Base-by-base conservation (phyloP, 2,113 vertebrate species). In the Zosterops lateralis region DNA sequence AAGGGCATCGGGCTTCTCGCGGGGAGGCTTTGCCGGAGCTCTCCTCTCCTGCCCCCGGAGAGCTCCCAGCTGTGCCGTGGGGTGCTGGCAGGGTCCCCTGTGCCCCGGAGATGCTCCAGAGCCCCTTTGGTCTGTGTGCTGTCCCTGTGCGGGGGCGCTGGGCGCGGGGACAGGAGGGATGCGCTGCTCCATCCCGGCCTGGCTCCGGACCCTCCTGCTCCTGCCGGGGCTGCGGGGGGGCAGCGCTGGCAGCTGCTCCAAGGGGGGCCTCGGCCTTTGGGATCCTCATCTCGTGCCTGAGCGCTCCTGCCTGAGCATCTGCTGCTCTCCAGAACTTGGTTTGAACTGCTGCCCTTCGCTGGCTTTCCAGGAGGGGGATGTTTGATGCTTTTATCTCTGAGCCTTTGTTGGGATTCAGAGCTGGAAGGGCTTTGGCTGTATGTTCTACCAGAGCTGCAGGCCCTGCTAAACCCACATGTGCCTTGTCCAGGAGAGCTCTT, bases 341-440 rank as follows among this genome's bases (percentile, higher is more conserved):
- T 96, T 96, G 95, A 96, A 91, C 91, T 95, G 95, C 92, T 97
- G 96, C 95, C 95, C 95, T 96, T 86, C 66, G 22, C 91, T 62
- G 45, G 79, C 95, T 95, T 96, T 96, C 91, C 93, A 94, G 94
- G 94, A 95, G 92, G 89, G 95, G 94, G 94, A 86, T 68, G 94
- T 93, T 94, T 80, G 94, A 85, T 95, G 94, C 91, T 97, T 94
- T 97, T 83, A 95, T 96, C 94, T 96, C 84, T 60, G 65, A 90
- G 94, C 68, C 94, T 96, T 95, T 95, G 94, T 86, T 95, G 95
- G 93, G 88, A 71, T 95, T 94, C 75, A 60, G 92, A 54, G 93
- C 90, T 89, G 92, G 93, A 95, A 94, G 87, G 87, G 87, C 51
- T 96, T 84, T 84, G 93, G 81, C 91, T 94, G 71, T 78, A 93